Evolutionary conservation across 2,888 invertebrate species (phyloP).

Genomic region (Proisotoma minuta): DNA sequence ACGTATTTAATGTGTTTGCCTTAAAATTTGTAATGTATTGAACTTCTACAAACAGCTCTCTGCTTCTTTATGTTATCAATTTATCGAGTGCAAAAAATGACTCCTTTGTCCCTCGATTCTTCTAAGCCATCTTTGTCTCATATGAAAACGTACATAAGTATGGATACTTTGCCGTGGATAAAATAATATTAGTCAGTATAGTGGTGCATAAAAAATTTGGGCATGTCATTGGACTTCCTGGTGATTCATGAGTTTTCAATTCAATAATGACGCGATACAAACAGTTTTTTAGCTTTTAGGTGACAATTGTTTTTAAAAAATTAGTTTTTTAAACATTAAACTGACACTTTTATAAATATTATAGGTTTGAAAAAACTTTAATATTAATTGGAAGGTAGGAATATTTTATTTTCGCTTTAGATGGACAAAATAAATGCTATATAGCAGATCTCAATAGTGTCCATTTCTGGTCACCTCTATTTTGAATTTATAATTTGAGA

Average conservation of each 20-base stretch:
- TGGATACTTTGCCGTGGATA: slow-evolving; percentile 11
- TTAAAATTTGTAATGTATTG: no score
- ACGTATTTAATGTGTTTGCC: no score
- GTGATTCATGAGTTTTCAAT: slow-evolving; percentile 13
- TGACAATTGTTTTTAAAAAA: no score
- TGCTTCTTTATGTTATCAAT: no score
- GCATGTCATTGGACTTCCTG: slow-evolving; percentile 22
- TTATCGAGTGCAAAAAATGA: no score
- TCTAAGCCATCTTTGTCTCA: no score
- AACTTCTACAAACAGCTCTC: no score
- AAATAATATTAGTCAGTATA: background rate
- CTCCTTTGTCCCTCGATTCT: no score
- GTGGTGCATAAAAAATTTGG: slow-evolving; percentile 10
- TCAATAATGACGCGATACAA: slow-evolving; percentile 15
- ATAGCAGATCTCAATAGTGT: background rate
- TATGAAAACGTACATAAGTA: no score
- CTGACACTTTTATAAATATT: background rate
- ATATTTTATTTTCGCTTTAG: background rate
- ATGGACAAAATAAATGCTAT: background rate
- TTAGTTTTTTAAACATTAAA: no score
- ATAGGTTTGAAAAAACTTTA: background rate
- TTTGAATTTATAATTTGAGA: background rate
- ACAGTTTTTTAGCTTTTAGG: no score
- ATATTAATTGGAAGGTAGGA: background rate
- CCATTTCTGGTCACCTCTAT: background rate